Conservation (phyloP, 1,140 invertebrate species). For the Parasteatoda tepidariorum region DNA sequence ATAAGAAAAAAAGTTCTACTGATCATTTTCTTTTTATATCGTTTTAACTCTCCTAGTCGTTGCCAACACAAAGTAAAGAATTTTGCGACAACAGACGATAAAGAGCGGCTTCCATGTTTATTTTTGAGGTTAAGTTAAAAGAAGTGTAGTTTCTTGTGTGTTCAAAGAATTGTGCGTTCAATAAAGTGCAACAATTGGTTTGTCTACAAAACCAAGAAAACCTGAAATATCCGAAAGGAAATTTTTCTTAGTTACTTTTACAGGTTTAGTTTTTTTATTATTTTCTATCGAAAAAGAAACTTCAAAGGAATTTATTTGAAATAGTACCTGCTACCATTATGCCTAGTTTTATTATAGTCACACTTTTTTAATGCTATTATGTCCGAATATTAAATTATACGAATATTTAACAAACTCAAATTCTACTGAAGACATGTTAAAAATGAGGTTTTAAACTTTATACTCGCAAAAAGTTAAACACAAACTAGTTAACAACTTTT, state of each 20-base stretch:
- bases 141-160: constrained; percentile 43
- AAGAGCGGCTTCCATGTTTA: constrained; percentile 42
- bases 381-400: too few relatives aligned
- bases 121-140: constrained; percentile 57
- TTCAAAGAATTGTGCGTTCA: constrained; percentile 42
- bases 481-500: too few relatives aligned
- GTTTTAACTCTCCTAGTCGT: constrained; percentile 14
- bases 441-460: too few relatives aligned
- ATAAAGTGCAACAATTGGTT: constrained; percentile 52
- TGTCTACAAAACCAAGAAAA: constrained; percentile 48
- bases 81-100: constrained; percentile 22
- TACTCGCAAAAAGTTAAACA: too few relatives aligned
- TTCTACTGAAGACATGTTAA: too few relatives aligned
- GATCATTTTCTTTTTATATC: background rate
- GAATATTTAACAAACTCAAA: too few relatives aligned
- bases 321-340: background rate
- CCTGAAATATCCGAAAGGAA: constrained; percentile 20
- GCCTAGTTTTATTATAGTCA: too few relatives aligned
- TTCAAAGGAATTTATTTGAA: background rate
- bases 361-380: too few relatives aligned
- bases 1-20: background rate
- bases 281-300: background rate
- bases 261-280: background rate
- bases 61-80: constrained; percentile 42
- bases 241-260: constrained; percentile 38